A percentile compares a stretch with the other conserved stretches of the same genome.
These are phyloP conservation scores for Drosophila sulfurigaster DNA, from an alignment of 1,140 invertebrate genomes.

Conservation along the genomic window DNA sequence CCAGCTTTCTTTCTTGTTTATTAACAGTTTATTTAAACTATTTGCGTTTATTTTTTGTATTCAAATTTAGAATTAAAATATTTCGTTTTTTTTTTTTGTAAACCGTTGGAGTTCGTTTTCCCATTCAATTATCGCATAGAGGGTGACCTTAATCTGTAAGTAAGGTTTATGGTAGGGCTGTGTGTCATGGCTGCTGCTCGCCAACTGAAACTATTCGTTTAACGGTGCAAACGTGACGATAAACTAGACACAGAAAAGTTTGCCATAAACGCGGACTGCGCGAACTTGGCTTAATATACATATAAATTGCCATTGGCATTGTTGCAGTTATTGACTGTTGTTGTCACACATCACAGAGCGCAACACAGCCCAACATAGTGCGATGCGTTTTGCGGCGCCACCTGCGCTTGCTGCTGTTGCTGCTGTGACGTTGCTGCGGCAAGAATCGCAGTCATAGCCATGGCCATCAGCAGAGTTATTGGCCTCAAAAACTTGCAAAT, in stretches of 20 bases:
- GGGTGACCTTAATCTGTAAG: constrained; percentile 1
- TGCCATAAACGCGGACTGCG: constrained; percentile 31
- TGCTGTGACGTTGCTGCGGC: constrained; percentile 16
- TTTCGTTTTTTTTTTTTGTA: too few relatives aligned
- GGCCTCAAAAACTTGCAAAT: constrained; percentile 78
- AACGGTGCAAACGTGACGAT: constrained; percentile 69
- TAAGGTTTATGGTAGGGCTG: not conserved
- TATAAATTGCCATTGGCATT: constrained; percentile 73
- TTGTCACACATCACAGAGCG: constrained; percentile 76
- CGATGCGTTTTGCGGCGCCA: constrained; percentile 18
- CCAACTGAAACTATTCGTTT: constrained; percentile 42
- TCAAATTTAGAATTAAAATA: too few relatives aligned
- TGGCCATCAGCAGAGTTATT: constrained; percentile 78
- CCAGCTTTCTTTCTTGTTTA: too few relatives aligned
- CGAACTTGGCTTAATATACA: constrained; percentile 65
- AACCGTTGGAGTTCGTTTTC: not conserved
- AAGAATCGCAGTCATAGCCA: constrained; percentile 59
- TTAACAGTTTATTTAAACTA: too few relatives aligned
- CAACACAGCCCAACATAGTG: constrained; percentile 25
- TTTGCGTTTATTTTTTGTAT: too few relatives aligned
- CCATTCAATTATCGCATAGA: not conserved
- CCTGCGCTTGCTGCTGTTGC: constrained; percentile 21
- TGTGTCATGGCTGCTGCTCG: not conserved
- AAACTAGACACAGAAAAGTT: constrained; percentile 66
- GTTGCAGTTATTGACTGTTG: constrained; percentile 72